These are phyloP conservation scores for Diachasmimorpha longicaudata DNA, from an alignment of 1,140 invertebrate species.

Conservation along the genomic window DNA sequence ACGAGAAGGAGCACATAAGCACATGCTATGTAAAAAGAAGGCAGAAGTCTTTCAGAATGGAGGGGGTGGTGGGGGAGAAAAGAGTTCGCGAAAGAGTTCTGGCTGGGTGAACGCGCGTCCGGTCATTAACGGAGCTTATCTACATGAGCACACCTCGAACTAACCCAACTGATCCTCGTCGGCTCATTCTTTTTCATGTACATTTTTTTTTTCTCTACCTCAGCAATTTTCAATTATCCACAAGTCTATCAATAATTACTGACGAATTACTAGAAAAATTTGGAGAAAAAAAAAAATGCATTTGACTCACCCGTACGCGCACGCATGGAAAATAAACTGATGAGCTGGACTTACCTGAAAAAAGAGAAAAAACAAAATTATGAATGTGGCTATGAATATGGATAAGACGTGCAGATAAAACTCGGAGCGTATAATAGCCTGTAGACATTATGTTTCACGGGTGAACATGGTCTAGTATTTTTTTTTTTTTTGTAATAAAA, in stretches of 20 bases:
- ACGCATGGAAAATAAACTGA: background rate
- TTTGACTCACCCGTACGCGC: background rate
- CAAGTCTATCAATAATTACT: background rate
- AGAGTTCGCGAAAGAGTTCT: slow-evolving; percentile 58
- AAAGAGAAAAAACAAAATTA: background rate
- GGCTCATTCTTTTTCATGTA: slow-evolving; percentile 21
- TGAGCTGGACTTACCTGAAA: background rate
- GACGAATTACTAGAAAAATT: background rate
- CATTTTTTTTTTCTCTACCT: background rate
- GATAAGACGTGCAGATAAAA: background rate
- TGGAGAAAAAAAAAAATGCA: background rate
- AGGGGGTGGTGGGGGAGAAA: slow-evolving; percentile 42
- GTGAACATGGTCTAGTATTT: background rate
- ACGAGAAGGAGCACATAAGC: slow-evolving; percentile 10
- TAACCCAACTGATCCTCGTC: slow-evolving; percentile 52
- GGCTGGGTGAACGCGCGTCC: slow-evolving; percentile 63
- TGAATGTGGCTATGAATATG: background rate
- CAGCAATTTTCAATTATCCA: background rate
- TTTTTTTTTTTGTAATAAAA: background rate
- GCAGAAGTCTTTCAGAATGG: slow-evolving; percentile 35
- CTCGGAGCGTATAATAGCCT: background rate
- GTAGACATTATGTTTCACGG: background rate
- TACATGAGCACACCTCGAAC: slow-evolving; percentile 64
- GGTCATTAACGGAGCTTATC: slow-evolving; percentile 65
- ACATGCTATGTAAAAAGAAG: slow-evolving; percentile 29